Percentiles rank a stretch among this genome's conserved stretches.
phyloP scores from a whole-genome alignment of 2,888 invertebrate genomes.

The Odontothrips loti region DNA sequence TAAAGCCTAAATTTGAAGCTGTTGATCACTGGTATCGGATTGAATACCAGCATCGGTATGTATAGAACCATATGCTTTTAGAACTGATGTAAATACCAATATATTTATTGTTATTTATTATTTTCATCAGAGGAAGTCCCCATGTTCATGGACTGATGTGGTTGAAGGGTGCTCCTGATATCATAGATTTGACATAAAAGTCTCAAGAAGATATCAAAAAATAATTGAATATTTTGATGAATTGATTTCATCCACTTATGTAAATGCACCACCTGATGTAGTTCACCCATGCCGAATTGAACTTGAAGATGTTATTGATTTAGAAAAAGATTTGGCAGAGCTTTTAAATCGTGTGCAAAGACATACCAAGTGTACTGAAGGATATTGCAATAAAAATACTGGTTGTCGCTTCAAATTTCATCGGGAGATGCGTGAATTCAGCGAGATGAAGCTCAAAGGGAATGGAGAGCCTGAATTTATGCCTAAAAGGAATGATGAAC shows the following conservation, averaged over 20 bases:
- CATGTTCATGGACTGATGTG: slow-evolving; percentile 37
- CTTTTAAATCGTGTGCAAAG: neutral
- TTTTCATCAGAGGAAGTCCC: slow-evolving; percentile 34
- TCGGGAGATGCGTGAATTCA: neutral
- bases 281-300: slow-evolving; percentile 34
- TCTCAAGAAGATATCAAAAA: slow-evolving; percentile 15
- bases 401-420: neutral
- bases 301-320: slow-evolving; percentile 7
- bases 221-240: slow-evolving; percentile 31
- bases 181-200: slow-evolving; percentile 12
- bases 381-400: slow-evolving; percentile 28
- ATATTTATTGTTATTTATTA: neutral
- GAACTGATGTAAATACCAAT: neutral
- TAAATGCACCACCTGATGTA: slow-evolving; percentile 23
- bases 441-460: neutral
- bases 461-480: neutral
- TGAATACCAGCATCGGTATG: slow-evolving; percentile 34
- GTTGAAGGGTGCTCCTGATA: slow-evolving; percentile 35
- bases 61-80: neutral
- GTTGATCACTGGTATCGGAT: slow-evolving; percentile 33
- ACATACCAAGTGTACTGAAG: neutral
- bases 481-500: neutral
- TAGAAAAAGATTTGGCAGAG: neutral
- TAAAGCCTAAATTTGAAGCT: slow-evolving; percentile 11
- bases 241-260: slow-evolving; percentile 31